These are phyloP conservation scores for Crocallis elinguaria DNA, from an alignment of 2,888 invertebrate species.

Conservation along the genomic window DNA sequence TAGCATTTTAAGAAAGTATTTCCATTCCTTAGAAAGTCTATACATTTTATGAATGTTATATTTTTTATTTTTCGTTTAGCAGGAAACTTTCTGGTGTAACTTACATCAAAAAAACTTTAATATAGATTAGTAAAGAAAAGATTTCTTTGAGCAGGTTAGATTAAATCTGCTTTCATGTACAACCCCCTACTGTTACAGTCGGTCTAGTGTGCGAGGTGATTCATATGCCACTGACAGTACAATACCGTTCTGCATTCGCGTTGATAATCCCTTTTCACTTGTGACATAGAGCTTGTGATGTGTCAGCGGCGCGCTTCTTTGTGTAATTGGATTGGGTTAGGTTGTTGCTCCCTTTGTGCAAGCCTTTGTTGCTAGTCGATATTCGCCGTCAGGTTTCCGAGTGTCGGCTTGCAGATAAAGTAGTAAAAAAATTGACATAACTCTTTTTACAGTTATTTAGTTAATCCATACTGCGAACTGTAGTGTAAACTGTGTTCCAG, in stretches of 20 bases:
- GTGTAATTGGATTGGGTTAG: constrained; percentile 67
- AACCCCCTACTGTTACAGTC: constrained; percentile 6
- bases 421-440: too few relatives aligned
- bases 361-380: constrained; percentile 37
- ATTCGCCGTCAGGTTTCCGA: constrained; percentile 8
- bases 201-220: constrained; percentile 36
- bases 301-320: constrained; percentile 56
- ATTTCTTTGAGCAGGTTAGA: neutral
- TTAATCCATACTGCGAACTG: too few relatives aligned
- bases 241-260: constrained; percentile 44
- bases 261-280: constrained; percentile 57
- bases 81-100: too few relatives aligned
- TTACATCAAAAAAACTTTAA: too few relatives aligned
- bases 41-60: too few relatives aligned
- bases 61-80: too few relatives aligned
- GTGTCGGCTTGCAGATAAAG: constrained; percentile 18
- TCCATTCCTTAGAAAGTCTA: too few relatives aligned
- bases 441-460: too few relatives aligned
- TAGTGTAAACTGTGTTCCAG: too few relatives aligned
- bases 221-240: constrained; percentile 44
- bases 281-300: constrained; percentile 33
- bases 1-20: too few relatives aligned
- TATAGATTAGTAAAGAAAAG: too few relatives aligned
- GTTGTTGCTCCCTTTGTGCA: constrained; percentile 51
- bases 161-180: neutral